A percentile compares a stretch with the other conserved stretches of the same genome.
Evolutionary conservation across 2,113 vertebrate species (phyloP).

Genomic region (Panthera tigris): DNA sequence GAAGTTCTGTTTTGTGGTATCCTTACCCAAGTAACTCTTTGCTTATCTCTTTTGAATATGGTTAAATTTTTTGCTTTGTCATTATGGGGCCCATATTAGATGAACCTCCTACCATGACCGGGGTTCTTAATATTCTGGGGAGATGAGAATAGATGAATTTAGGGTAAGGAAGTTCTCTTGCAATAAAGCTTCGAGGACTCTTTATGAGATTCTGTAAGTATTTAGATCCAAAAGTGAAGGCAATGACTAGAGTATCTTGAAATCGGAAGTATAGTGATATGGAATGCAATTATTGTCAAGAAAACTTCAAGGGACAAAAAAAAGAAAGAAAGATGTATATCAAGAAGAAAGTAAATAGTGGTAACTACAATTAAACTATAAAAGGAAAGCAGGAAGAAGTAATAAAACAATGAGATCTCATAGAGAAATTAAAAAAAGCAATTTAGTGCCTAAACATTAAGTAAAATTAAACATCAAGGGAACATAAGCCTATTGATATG

Average conservation of each 20-base stretch:
- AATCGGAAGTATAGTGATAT: slow-evolving; percentile 7
- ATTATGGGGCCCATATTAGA: not conserved
- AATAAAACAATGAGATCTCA: not conserved
- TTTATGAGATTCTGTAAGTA: not conserved
- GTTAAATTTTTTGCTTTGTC: not conserved
- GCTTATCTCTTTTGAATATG: not conserved
- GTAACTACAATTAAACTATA: not conserved
- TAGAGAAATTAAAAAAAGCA: not conserved
- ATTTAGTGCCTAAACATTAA: not conserved
- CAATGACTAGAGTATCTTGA: not conserved
- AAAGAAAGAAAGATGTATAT: not conserved
- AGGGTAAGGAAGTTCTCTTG: not conserved
- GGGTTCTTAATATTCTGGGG: not conserved
- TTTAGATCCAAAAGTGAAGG: not conserved
- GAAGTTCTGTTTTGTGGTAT: not conserved
- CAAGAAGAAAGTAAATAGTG: not conserved
- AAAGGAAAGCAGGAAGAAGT: not conserved
- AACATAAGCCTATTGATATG: not conserved
- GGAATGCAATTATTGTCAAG: not conserved
- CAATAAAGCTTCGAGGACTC: not conserved
- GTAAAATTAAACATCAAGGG: not conserved
- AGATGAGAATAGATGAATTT: not conserved
- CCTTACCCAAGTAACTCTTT: not conserved
- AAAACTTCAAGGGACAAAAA: not conserved
- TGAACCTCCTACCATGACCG: not conserved